Conservation (phyloP, 2,797 vertebrate species). For the Aulostomus chinensis region DNA sequence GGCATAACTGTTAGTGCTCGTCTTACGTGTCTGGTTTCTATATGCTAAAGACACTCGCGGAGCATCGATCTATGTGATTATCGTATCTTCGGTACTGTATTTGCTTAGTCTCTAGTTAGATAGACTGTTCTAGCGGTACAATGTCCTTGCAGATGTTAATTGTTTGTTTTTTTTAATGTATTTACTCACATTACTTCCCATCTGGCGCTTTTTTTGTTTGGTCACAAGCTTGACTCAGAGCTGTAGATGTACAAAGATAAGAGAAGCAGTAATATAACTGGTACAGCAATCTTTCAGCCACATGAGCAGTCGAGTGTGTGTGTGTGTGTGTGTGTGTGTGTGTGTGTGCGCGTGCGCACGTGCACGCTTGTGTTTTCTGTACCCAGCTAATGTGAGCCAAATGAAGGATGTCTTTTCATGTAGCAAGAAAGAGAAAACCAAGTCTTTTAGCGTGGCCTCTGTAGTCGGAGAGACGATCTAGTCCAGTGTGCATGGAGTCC, state of each 20-base stretch:
- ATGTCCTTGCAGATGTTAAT: slow-evolving; percentile 49
- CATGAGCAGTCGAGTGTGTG: slow-evolving; percentile 54
- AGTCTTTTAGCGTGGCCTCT: slow-evolving; percentile 53
- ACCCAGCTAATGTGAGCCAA: slow-evolving; percentile 73
- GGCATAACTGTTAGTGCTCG: slow-evolving; percentile 68
- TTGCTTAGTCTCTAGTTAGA: slow-evolving; percentile 59
- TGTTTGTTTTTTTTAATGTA: slow-evolving; percentile 18
- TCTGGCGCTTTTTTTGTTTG: slow-evolving; percentile 36
- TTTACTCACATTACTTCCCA: slow-evolving; percentile 55
- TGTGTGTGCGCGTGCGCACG: slow-evolving; percentile 23
- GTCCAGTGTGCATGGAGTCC: slow-evolving; percentile 54
- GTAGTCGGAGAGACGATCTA: slow-evolving; percentile 63
- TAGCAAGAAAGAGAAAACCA: slow-evolving; percentile 59
- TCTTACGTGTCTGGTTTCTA: slow-evolving; percentile 49
- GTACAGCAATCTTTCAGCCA: slow-evolving; percentile 59
- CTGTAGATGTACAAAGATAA: slow-evolving; percentile 62
- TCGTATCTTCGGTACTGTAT: slow-evolving; percentile 70
- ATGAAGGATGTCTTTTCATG: slow-evolving; percentile 77
- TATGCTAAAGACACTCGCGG: slow-evolving; percentile 49
- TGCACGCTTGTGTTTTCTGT: slow-evolving; percentile 56
- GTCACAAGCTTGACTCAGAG: slow-evolving; percentile 66
- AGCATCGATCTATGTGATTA: slow-evolving; percentile 56
- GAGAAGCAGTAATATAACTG: slow-evolving; percentile 60
- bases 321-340: slow-evolving; percentile 52
- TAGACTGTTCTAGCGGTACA: slow-evolving; percentile 55